Evolutionary conservation across 2,888 invertebrate genomes (phyloP), one percentile per base, ranked within the genome.

Genomic region (Rhabditoides inermis): DNA sequence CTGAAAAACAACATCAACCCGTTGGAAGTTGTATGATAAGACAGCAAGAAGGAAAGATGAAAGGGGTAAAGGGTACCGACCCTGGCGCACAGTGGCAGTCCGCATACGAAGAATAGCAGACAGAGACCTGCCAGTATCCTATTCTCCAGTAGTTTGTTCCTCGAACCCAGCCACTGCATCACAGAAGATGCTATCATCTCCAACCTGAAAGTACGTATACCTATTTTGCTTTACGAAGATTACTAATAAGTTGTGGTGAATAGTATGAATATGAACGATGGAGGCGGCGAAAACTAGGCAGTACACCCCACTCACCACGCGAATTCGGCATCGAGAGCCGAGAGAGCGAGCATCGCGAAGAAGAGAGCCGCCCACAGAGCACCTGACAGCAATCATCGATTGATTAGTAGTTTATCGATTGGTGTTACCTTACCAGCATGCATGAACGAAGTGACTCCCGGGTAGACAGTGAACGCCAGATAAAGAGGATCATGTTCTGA

Each of bases 121-220:
- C 72, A 72, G 6, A 73, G 49, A 35, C 58, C 53, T 1, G 60
- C 63, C 20, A 72, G 54, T 3, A 73, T 49, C 0, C 70, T 61
- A 23, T 66, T 70, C 49, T 74, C 73, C 22, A 73, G 45, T 0
- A 51, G 42, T 37, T 69, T 68, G 41, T 70, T 60, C 44, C 63
- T 72, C 10, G 63, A 63, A 7, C 63, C 68, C 37, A 73, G 57
- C 40, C 68, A 65, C 23, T 69, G 63, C 67, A 73, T 69, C 2
- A 73, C 59, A 1, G 71, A 63, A 0, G 69, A 64, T 3, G 72
- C 71, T 27, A 73, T 66, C 70, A 73, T 70, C 53, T 73, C 72
- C 6, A 73, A 52, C 72, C 72, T 72, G 42, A 12, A 58, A 58
- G n/a, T 25, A 20, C 30, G 18, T n/a, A n/a, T n/a, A n/a, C n/a